Base-by-base conservation (phyloP, 2,797 vertebrate genomes). In the Anguilla pacifica region DNA sequence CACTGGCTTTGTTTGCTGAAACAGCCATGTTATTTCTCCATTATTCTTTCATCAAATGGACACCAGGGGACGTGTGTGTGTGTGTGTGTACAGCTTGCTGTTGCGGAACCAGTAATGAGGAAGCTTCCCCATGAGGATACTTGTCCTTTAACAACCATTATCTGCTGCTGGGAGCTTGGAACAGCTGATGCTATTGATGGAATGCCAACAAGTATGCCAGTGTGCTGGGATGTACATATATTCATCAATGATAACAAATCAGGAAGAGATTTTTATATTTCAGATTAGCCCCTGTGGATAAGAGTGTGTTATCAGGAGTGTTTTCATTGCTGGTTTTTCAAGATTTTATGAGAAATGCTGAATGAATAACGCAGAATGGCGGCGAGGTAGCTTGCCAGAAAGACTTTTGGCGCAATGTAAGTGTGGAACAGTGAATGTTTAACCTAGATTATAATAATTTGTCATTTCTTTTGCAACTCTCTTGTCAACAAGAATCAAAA, bases 381-480 rank as follows among this genome's bases (percentile, higher is more conserved):
- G 3, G 13, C 85, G 43, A 64, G 25, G 61, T 53, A 22, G 59
- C 86, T 85, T 89, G 85, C 89, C 89, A 89, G 74, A 72, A 81
- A 89, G 49, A 28, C 67, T 86, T 59, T 89, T 91, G 91, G 91
- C 89, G 89, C 17, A 7, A 70, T 83, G 74, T 70, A 67, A 82
- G 59, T 82, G 59, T 74, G 72, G 55, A 88, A 86, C 89, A 85
- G 79, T 86, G 83, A 87, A 89, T 84, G 61, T 83, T 51, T 91
- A 93, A 93, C 90, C 92, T 92, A 92, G 90, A 88, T 91, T 83
- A 91, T 86, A 89, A 94, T 95, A 96, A 96, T 96, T 96, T 96
- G 95, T 94, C 93, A 93, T 93, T 92, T 90, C 93, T 94, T 96
- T 95, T 93, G 87, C 93, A 94, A 94, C 94, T 93, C 90, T 93